Conservation (phyloP, 2,797 vertebrate genomes). For the Fratercula arctica region DNA sequence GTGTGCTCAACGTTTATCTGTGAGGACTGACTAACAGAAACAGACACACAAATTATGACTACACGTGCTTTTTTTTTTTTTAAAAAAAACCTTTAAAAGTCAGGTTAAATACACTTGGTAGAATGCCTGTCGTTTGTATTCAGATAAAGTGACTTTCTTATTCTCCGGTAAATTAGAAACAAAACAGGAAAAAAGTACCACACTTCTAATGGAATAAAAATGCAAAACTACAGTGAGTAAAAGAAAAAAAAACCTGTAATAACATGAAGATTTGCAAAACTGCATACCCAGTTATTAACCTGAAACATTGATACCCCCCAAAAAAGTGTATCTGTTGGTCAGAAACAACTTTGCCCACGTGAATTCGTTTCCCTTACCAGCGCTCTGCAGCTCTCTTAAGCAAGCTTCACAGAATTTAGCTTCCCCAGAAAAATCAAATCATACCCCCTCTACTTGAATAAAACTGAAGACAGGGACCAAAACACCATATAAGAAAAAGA, state of each 20-base stretch:
- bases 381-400: neutral
- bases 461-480: neutral
- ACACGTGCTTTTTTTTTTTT: too few relatives aligned
- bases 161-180: neutral
- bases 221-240: neutral
- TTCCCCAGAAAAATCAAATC: neutral
- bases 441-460: neutral
- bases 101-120: neutral
- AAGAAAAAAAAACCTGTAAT: neutral
- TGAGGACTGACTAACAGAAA: neutral
- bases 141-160: neutral
- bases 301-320: neutral
- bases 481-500: neutral
- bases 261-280: neutral
- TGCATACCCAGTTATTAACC: neutral
- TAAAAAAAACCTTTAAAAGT: neutral
- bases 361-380: neutral
- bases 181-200: neutral
- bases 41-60: rapidly evolving
- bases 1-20: neutral
- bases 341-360: neutral
- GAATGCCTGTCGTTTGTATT: neutral
- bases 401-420: neutral
- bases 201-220: neutral
- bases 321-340: neutral